These are phyloP conservation scores for Gymnocheta viridis DNA, from an alignment of 2,888 invertebrate species.

Conservation along the genomic window DNA sequence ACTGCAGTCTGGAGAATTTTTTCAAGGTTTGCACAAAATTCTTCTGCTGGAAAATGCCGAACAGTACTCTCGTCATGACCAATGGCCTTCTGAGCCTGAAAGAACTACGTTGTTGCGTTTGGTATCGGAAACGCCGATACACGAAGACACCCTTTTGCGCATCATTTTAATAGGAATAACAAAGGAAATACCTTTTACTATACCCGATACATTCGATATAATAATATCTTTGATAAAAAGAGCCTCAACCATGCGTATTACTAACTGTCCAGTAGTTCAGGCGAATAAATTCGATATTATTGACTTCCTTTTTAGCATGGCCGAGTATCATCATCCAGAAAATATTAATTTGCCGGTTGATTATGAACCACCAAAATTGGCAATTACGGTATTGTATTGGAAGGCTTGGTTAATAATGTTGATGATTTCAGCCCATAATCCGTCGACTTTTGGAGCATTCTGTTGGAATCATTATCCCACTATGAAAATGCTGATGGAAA, in stretches of 20 bases:
- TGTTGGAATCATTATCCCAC: slow-evolving; percentile 96
- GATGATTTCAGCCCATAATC: slow-evolving; percentile 96
- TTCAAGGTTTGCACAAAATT: slow-evolving; percentile 90
- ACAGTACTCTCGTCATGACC: slow-evolving; percentile 90
- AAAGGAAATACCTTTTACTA: slow-evolving; percentile 90
- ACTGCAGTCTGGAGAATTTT: slow-evolving; percentile 88
- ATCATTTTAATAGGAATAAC: slow-evolving; percentile 90
- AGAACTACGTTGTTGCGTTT: slow-evolving; percentile 89
- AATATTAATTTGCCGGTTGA: slow-evolving; percentile 93
- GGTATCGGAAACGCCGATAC: slow-evolving; percentile 93
- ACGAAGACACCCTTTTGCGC: slow-evolving; percentile 91
- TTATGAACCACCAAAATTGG: slow-evolving; percentile 91
- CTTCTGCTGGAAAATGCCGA: slow-evolving; percentile 90
- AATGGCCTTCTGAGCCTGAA: slow-evolving; percentile 96
- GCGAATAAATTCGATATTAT: slow-evolving; percentile 92
- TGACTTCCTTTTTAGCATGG: slow-evolving; percentile 94
- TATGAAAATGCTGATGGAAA: slow-evolving; percentile 94
- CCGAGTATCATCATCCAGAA: slow-evolving; percentile 95
- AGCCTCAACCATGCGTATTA: slow-evolving; percentile 89
- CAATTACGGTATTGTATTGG: slow-evolving; percentile 97
- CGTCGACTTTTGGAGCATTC: slow-evolving; percentile 90
- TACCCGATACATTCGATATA: slow-evolving; percentile 93
- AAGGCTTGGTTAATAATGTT: slow-evolving; percentile 94
- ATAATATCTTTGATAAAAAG: slow-evolving; percentile 92
- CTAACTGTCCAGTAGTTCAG: slow-evolving; percentile 87